Conservation (phyloP, 2,888 invertebrate genomes). For the Polyploca ridens region DNA sequence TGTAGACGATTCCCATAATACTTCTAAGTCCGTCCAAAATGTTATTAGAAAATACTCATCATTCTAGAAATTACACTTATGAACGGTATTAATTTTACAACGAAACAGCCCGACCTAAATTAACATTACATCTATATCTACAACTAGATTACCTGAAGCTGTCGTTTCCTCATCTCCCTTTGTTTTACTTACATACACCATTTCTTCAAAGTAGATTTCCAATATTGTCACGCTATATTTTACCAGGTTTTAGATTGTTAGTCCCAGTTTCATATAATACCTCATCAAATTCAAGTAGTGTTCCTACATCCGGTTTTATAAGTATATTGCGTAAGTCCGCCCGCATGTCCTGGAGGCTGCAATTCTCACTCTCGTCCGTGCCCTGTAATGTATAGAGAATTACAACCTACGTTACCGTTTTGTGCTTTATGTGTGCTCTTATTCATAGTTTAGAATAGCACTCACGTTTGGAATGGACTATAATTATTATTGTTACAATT, state of each 20-base stretch:
- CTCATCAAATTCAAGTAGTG: constrained; percentile 17
- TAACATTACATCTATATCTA: no score
- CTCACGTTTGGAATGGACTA: background rate
- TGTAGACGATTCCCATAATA: no score
- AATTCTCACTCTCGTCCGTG: constrained; percentile 71
- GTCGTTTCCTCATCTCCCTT: no score
- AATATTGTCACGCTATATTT: no score
- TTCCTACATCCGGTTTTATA: constrained; percentile 19
- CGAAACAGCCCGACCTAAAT: no score
- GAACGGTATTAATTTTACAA: no score
- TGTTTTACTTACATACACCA: no score
- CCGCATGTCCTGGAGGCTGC: constrained; percentile 68
- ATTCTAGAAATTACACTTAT: no score
- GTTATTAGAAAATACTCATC: no score
- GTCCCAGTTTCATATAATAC: constrained; percentile 11
- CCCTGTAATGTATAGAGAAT: constrained; percentile 58
- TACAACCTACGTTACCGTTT: constrained; percentile 54
- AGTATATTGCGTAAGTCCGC: constrained; percentile 55
- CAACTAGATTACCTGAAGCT: no score
- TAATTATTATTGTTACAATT: background rate
- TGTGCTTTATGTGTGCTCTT: constrained; percentile 45
- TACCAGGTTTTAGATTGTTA: background rate
- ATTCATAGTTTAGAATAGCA: constrained; percentile 44
- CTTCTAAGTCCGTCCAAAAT: no score
- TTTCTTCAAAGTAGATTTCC: no score